Evolutionary conservation across 2,888 invertebrate genomes (phyloP).

Genomic region (Parelbella ahira): DNA sequence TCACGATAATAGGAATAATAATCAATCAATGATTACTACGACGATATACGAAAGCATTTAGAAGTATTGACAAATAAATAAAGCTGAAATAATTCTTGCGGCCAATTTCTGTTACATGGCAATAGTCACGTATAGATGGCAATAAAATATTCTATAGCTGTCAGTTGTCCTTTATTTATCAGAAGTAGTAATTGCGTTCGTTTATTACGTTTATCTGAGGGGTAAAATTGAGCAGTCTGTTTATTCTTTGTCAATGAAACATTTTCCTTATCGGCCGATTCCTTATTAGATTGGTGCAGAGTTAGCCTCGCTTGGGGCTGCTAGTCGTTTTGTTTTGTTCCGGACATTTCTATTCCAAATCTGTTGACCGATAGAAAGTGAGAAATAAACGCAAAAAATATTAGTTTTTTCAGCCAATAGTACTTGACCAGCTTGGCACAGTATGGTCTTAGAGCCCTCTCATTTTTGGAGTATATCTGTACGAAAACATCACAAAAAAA

Average conservation of each 20-base stretch:
- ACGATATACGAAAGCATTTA: no score
- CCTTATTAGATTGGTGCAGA: slow-evolving; percentile 68
- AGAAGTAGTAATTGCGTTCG: slow-evolving; percentile 28
- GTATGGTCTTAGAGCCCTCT: no score
- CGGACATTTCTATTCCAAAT: no score
- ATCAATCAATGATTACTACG: no score
- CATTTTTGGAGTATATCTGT: no score
- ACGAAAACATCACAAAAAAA: no score
- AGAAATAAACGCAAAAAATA: no score
- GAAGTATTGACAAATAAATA: not conserved
- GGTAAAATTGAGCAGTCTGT: slow-evolving; percentile 53
- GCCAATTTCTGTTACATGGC: slow-evolving; percentile 1
- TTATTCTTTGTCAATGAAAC: slow-evolving; percentile 69
- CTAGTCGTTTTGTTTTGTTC: slow-evolving; percentile 27
- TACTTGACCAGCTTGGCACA: no score
- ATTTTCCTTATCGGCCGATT: slow-evolving; percentile 68
- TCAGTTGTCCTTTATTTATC: slow-evolving; percentile 23
- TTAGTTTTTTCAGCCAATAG: no score
- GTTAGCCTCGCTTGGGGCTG: slow-evolving; percentile 36
- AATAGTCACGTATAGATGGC: slow-evolving; percentile 9
- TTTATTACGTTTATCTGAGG: slow-evolving; percentile 46
- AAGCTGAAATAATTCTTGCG: not conserved
- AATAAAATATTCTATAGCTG: slow-evolving; percentile 19
- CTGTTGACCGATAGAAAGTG: no score
- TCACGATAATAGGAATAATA: no score